Base-by-base conservation (phyloP, 2,888 invertebrate species). In the Acanthosoma haemorrhoidale region DNA sequence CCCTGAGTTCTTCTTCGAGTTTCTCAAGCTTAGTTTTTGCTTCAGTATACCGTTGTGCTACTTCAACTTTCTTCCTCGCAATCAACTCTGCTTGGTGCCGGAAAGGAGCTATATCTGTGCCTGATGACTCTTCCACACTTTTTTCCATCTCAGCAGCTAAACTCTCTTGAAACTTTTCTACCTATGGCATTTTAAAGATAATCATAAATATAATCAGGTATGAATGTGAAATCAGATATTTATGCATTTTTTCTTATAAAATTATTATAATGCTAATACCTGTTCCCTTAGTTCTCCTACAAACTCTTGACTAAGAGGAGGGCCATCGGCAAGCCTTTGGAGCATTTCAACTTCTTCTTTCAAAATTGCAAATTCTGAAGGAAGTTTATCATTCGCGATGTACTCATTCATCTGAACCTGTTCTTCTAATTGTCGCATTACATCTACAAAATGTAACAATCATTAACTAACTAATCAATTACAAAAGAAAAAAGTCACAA, bases 21-120 rank as follows among this genome's bases (percentile, higher is more conserved):
- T 84, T 82, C 69, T 84, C 83, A 43, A 88, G 80, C 43, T 87
- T 84, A 57, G 83, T 84, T 72, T 88, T 84, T 0, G 88, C 79
- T 71, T 90, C 88, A 73, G 87, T 85, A 29, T 92, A 83, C 70
- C 85, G 83, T 73, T 88, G 87, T 0, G 90, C 89, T 38, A 88
- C 86, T 15, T 85, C 83, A 73, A 90, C 89, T 78, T 94, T 94
- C 78, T 92, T 92, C 70, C 91, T 86, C 11, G 87, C 84, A 59
- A 93, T 89, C 25, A 90, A 88, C 0, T 87, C 84, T 0, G 91
- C 91, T 81, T 94, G 94, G 77, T 94, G 93, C 34, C 93, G 84
- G 78, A 92, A 94, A 51, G 93, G 88, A 1, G 89, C 88, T 73
- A 92, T 81, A 74, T 85, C 84, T 25, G 75, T 77, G 76, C 86